These are phyloP conservation scores for Cerceris ruficornis DNA, from an alignment of 2,888 invertebrate species.

Conservation along the genomic window DNA sequence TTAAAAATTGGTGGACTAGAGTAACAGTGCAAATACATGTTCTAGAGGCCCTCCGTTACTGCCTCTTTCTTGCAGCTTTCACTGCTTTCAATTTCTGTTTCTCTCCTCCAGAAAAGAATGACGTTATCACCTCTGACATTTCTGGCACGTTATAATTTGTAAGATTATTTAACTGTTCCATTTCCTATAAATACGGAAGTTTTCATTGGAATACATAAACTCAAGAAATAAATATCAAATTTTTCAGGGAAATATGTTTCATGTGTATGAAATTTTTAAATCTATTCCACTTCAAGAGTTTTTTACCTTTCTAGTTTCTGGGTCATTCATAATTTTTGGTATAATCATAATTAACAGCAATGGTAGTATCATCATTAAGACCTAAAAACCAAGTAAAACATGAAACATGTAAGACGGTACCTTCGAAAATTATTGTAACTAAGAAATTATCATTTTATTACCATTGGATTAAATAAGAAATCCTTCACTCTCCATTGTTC, in stretches of 20 bases:
- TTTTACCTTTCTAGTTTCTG: conserved; percentile 93
- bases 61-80: conserved; percentile 81
- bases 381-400: conserved; percentile 79
- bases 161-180: conserved; percentile 93
- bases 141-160: conserved; percentile 94
- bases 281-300: background rate
- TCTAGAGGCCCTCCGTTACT: conserved; percentile 65
- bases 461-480: conserved; percentile 98
- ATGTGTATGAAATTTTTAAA: conserved; percentile 10
- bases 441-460: conserved; percentile 41
- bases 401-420: background rate
- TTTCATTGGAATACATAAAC: background rate
- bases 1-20: conserved; percentile 51
- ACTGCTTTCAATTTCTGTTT: conserved; percentile 82
- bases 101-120: conserved; percentile 90
- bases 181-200: conserved; percentile 83
- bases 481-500: conserved; percentile 99
- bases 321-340: conserved; percentile 98
- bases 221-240: conserved; percentile 31
- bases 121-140: conserved; percentile 96
- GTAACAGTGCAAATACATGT: conserved; percentile 44
- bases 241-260: background rate
- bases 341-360: conserved; percentile 94
- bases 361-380: conserved; percentile 98
- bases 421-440: background rate